These are phyloP conservation scores for Panagrolaimus sp. DNA, from an alignment of 1,140 invertebrate species.

Conservation along the genomic window DNA sequence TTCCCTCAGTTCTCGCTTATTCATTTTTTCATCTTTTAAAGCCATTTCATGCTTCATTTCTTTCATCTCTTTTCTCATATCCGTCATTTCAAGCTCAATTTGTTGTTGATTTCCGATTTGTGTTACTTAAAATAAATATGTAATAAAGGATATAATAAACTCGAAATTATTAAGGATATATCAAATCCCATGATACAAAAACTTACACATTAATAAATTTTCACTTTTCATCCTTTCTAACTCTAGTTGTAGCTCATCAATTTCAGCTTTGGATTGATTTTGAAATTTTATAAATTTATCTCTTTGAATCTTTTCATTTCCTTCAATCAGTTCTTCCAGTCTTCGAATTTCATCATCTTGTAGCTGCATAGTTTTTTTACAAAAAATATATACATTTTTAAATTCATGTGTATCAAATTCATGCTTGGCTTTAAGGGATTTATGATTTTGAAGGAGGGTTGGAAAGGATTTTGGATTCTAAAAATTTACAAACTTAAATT, in stretches of 20 bases:
- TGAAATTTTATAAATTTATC: constrained; percentile 26
- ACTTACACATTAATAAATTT: constrained; percentile 35
- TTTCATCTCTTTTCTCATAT: constrained; percentile 32
- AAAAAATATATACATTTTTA: constrained; percentile 42
- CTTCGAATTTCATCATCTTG: constrained; percentile 33
- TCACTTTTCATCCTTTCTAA: constrained; percentile 29
- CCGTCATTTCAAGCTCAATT: constrained; percentile 34
- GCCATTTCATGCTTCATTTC: constrained; percentile 29
- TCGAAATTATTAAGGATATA: too few relatives aligned
- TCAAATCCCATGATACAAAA: too few relatives aligned
- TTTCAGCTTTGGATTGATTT: constrained; percentile 30
- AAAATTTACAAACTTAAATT: not conserved
- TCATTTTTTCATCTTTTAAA: constrained; percentile 37
- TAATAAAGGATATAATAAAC: not conserved
- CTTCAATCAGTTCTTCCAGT: constrained; percentile 22
- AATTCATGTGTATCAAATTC: constrained; percentile 17
- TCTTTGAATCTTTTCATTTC: constrained; percentile 17
- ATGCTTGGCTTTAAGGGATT: not conserved
- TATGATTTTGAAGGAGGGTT: not conserved
- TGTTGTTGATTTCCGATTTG: constrained; percentile 38
- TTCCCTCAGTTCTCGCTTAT: constrained; percentile 35
- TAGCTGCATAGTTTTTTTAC: constrained; percentile 37
- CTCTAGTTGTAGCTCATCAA: constrained; percentile 26
- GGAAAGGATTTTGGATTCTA: not conserved
- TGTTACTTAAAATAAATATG: constrained; percentile 21